Conservation (phyloP, 2,797 vertebrate species). For the Halcyon smyrnensis region DNA sequence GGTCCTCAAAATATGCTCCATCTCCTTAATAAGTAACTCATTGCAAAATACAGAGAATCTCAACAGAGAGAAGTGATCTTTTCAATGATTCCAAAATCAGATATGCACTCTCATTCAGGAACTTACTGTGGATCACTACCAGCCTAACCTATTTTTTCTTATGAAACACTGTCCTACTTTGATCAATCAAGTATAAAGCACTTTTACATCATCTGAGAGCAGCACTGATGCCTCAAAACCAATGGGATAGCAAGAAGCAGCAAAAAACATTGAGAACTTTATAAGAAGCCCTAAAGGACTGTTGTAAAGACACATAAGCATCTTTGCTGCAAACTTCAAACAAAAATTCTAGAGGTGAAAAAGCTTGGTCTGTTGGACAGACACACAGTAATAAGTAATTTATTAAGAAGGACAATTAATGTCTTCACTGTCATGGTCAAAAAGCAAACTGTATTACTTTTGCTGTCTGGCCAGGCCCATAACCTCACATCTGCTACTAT, state of each 20-base stretch:
- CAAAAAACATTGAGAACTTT: not conserved
- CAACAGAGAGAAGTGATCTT: not conserved
- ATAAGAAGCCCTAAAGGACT: not conserved
- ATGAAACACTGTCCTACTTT: not conserved
- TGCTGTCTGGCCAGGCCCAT: not conserved
- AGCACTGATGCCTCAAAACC: not conserved
- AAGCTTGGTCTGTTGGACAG: not conserved
- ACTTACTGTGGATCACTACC: not conserved
- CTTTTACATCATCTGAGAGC: not conserved
- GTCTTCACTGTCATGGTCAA: not conserved
- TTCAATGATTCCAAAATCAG: not conserved
- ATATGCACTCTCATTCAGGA: not conserved
- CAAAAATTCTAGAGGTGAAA: not conserved
- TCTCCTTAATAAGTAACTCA: not conserved
- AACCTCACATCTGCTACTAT: not conserved
- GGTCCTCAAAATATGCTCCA: not conserved
- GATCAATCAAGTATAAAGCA: not conserved
- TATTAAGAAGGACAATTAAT: rapidly evolving
- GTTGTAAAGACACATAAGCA: not conserved
- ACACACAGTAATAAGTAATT: rapidly evolving
- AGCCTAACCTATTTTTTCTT: not conserved
- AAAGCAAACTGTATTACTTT: not conserved
- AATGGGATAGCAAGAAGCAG: not conserved
- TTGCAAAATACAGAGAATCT: not conserved
- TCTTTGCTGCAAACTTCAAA: not conserved